Percentiles rank a stretch among this genome's conserved stretches.
Evolutionary conservation across 2,888 invertebrate species (phyloP).

Genomic region (Ormyrus nitidulus): DNA sequence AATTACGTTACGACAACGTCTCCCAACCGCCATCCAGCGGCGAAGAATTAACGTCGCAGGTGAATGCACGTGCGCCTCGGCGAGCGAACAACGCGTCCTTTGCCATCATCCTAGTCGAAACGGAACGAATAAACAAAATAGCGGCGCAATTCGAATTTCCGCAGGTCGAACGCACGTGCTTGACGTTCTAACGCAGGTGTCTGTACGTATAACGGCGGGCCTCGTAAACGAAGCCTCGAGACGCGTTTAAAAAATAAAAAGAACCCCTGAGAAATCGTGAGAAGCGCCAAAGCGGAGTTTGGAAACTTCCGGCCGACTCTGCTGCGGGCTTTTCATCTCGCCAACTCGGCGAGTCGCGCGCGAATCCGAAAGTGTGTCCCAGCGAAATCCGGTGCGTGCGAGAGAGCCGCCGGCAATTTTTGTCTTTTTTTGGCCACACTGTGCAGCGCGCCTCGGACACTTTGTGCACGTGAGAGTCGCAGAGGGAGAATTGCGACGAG

Average conservation of each 20-base stretch:
- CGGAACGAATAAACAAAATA: not conserved
- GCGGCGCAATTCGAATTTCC: constrained; percentile 33
- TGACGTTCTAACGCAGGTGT: constrained; percentile 10
- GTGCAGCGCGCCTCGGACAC: not conserved
- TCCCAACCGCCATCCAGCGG: no score
- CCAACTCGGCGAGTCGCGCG: not conserved
- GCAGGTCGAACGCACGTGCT: constrained; percentile 23
- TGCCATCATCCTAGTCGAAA: constrained; percentile 27
- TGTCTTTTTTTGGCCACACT: not conserved
- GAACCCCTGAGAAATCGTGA: constrained; percentile 32
- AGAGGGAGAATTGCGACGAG: no score
- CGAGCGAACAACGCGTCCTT: not conserved
- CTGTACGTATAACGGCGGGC: not conserved
- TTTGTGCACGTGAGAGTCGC: no score
- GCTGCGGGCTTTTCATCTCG: constrained; percentile 15
- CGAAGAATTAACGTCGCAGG: constrained; percentile 15
- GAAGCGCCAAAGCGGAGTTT: not conserved
- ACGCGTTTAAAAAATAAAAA: not conserved
- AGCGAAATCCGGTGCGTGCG: not conserved
- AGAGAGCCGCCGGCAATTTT: not conserved
- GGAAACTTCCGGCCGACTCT: constrained; percentile 15
- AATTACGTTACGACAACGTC: no score
- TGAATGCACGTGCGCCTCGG: constrained; percentile 42
- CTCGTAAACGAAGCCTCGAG: not conserved
- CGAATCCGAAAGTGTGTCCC: constrained; percentile 21